These are phyloP conservation scores for Lithosia quadra DNA, from an alignment of 2,888 invertebrate species.

Conservation along the genomic window DNA sequence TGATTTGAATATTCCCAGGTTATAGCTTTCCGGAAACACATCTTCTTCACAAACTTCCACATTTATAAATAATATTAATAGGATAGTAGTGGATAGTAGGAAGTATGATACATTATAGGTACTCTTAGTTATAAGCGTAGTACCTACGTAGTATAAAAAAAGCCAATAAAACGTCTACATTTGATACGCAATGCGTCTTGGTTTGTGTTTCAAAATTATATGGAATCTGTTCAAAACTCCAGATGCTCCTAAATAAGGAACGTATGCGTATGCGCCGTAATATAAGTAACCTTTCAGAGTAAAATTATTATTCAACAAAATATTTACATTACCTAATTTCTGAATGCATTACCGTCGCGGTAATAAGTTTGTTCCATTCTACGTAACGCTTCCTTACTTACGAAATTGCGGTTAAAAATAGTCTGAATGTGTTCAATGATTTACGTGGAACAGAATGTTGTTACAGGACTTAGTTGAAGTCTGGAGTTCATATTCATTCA, in stretches of 20 bases:
- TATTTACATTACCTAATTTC: constrained; percentile 50
- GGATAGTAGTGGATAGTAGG: too few species aligned
- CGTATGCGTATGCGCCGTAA: constrained; percentile 13
- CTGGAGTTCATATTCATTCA: background rate
- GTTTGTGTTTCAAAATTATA: constrained; percentile 5
- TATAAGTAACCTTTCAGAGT: constrained; percentile 22
- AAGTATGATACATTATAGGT: too few species aligned
- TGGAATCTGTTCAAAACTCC: background rate
- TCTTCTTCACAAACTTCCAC: too few species aligned
- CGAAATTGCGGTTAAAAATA: constrained; percentile 46
- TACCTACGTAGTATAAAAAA: too few species aligned
- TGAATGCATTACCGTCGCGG: constrained; percentile 20
- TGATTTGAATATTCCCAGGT: too few species aligned
- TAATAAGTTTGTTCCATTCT: constrained; percentile 35
- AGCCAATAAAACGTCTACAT: background rate
- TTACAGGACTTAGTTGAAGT: background rate
- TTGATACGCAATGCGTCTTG: background rate
- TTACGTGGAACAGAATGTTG: constrained; percentile 15
- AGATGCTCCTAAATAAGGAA: constrained; percentile 6
- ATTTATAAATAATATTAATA: too few species aligned
- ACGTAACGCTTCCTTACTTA: constrained; percentile 40
- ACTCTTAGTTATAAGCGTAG: too few species aligned
- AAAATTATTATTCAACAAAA: constrained; percentile 48
- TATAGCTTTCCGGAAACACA: too few species aligned
- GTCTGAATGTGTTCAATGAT: constrained; percentile 5